phyloP scores from a whole-genome alignment of 1,140 invertebrate genomes.

The Eurosta solidaginis region DNA sequence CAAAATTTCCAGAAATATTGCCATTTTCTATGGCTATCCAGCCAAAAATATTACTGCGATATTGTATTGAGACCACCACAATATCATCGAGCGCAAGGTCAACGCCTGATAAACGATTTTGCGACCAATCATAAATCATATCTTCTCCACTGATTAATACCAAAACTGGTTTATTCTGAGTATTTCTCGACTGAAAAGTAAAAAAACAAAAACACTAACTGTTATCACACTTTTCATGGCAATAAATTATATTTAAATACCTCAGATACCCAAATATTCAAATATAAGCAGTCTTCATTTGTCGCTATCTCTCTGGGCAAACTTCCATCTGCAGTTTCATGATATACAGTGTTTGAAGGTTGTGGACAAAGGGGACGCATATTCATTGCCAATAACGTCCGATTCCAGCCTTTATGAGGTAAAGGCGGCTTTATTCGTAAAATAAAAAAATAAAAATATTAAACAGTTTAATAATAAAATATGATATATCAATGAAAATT shows the following conservation, averaged over 20 bases:
- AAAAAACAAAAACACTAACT: constrained; percentile 55
- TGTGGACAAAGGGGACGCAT: constrained; percentile 64
- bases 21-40: constrained; percentile 72
- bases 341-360: constrained; percentile 56
- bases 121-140: constrained; percentile 58
- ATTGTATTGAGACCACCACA: constrained; percentile 69
- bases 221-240: neutral
- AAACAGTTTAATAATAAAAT: neutral
- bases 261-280: constrained; percentile 66
- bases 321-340: constrained; percentile 46
- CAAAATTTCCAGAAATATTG: constrained; percentile 70
- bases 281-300: constrained; percentile 64
- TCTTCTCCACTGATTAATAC: constrained; percentile 67
- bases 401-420: constrained; percentile 62
- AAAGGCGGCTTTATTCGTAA: constrained; percentile 57
- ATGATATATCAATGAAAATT: neutral
- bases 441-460: neutral
- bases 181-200: constrained; percentile 36
- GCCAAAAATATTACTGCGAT: constrained; percentile 69
- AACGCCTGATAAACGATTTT: constrained; percentile 65
- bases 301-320: constrained; percentile 38
- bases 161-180: constrained; percentile 61
- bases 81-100: constrained; percentile 70
- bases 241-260: constrained; percentile 38
- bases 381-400: constrained; percentile 58